These are phyloP conservation scores for Cistogaster globosa DNA, from an alignment of 2,888 invertebrate species.

Conservation along the genomic window DNA sequence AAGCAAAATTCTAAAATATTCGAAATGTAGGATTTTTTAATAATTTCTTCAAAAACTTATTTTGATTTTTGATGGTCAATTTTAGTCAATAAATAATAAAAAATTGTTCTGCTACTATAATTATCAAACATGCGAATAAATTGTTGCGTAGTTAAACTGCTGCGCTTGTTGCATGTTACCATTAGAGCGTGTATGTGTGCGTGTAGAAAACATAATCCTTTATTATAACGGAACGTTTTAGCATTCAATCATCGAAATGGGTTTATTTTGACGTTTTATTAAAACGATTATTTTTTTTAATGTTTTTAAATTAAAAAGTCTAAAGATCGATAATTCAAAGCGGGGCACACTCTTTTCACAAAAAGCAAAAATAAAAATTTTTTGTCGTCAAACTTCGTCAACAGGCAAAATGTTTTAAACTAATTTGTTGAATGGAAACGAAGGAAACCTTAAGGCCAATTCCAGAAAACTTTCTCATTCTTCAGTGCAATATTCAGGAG, in stretches of 20 bases:
- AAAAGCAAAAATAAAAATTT: slow-evolving; percentile 17
- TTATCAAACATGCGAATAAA: slow-evolving; percentile 36
- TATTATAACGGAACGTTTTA: slow-evolving; percentile 68
- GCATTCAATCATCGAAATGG: slow-evolving; percentile 68
- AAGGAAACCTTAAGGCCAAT: slow-evolving; percentile 68
- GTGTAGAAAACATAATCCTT: slow-evolving; percentile 31
- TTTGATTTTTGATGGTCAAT: background rate
- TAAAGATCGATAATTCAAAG: slow-evolving; percentile 56
- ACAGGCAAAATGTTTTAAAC: slow-evolving; percentile 44
- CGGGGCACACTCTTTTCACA: slow-evolving; percentile 45
- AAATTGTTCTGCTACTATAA: background rate
- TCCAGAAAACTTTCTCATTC: slow-evolving; percentile 65
- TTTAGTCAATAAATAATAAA: background rate
- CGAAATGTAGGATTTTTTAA: no score
- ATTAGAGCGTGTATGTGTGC: background rate
- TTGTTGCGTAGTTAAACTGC: background rate
- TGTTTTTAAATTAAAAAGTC: slow-evolving; percentile 34
- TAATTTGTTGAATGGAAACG: slow-evolving; percentile 62
- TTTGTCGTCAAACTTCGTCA: slow-evolving; percentile 63
- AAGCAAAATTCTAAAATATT: no score
- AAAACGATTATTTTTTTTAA: slow-evolving; percentile 12
- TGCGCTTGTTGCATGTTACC: slow-evolving; percentile 32
- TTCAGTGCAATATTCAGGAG: slow-evolving; percentile 11
- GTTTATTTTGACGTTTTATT: slow-evolving; percentile 63
- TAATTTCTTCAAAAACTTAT: no score